Percentiles rank a stretch among this genome's conserved stretches.
Evolutionary conservation across 1,140 invertebrate genomes (phyloP).

Genomic region (Drosophila ironensis): DNA sequence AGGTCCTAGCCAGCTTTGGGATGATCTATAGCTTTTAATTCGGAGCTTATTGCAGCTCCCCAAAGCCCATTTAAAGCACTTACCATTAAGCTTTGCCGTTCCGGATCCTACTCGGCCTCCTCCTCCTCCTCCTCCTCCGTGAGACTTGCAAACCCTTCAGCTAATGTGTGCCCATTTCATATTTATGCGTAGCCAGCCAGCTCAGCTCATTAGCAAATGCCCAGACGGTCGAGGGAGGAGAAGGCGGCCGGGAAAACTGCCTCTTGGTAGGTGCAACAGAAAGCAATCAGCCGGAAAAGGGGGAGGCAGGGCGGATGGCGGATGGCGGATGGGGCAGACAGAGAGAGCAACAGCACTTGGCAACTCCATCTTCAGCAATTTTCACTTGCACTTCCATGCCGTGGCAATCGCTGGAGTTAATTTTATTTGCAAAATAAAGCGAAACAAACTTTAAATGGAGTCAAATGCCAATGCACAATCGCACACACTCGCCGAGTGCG

Average conservation of each 20-base stretch:
- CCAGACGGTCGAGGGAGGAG: constrained; percentile 8
- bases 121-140: background rate
- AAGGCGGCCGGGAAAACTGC: background rate
- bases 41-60: no score
- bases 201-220: constrained; percentile 66
- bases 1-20: no score
- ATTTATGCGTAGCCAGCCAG: constrained; percentile 60
- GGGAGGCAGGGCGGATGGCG: background rate
- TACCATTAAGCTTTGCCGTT: background rate
- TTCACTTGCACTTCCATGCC: constrained; percentile 69
- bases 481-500: constrained; percentile 11
- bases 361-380: constrained; percentile 57
- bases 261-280: constrained; percentile 19
- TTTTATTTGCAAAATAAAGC: constrained; percentile 81
- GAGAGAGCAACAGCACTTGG: constrained; percentile 42
- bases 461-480: constrained; percentile 75
- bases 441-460: constrained; percentile 79
- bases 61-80: background rate
- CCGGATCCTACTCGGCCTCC: background rate
- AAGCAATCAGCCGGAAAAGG: constrained; percentile 11
- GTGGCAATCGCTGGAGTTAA: constrained; percentile 61
- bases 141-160: constrained; percentile 38
- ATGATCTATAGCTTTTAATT: no score
- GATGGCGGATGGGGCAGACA: background rate
- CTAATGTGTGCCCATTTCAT: constrained; percentile 73